Conservation (phyloP, 2,113 vertebrate genomes). For the Dasypus novemcinctus region DNA sequence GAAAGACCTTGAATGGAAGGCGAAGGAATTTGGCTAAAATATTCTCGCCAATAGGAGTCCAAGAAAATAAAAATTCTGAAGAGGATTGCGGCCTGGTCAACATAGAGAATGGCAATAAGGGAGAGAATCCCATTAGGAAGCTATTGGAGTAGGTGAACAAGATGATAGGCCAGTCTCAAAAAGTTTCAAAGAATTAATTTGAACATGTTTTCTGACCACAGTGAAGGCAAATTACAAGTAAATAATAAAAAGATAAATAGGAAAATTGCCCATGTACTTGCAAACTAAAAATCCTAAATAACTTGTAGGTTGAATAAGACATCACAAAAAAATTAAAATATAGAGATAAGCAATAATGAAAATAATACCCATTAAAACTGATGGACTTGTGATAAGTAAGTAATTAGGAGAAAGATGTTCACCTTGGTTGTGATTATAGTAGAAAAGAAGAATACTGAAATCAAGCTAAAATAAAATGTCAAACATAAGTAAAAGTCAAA, state of each 20-base stretch:
- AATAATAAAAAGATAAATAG: neutral
- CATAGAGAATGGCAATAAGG: fast-evolving
- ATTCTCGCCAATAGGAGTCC: neutral
- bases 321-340: neutral
- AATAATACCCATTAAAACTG: neutral
- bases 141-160: fast-evolving
- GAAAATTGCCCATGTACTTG: neutral
- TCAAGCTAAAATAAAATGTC: neutral
- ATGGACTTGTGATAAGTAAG: neutral
- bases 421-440: neutral
- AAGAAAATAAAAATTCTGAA: neutral
- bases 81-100: fast-evolving
- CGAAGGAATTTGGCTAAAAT: neutral
- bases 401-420: neutral
- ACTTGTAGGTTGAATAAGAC: neutral
- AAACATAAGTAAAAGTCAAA: neutral
- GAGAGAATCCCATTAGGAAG: neutral
- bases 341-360: neutral
- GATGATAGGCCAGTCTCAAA: neutral
- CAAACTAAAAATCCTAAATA: neutral
- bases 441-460: neutral
- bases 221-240: neutral
- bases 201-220: neutral
- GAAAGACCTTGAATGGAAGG: neutral
- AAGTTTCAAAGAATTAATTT: neutral